Evolutionary conservation across 2,888 invertebrate genomes (phyloP).

Genomic region (Nemoura dubitans): DNA sequence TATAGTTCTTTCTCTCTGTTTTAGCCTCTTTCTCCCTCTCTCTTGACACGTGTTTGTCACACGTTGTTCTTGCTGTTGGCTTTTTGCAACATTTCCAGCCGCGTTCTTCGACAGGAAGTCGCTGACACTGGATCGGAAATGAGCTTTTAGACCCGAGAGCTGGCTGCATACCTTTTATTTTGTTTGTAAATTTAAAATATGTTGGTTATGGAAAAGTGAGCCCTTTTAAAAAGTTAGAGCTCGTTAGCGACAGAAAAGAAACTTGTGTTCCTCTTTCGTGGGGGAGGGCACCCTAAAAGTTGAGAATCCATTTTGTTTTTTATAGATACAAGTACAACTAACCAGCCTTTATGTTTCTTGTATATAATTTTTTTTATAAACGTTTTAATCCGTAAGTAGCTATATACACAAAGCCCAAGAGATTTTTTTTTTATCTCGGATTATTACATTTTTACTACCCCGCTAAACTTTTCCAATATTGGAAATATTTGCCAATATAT

Average conservation of each 20-base stretch:
- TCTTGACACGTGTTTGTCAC: constrained; percentile 36
- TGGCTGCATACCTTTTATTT: constrained; percentile 27
- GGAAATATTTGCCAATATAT: background rate
- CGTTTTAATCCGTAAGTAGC: background rate
- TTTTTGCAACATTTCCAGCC: constrained; percentile 19
- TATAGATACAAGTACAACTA: background rate
- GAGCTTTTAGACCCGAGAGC: constrained; percentile 44
- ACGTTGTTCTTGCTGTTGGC: constrained; percentile 33
- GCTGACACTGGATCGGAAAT: constrained; percentile 44
- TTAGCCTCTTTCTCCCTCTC: too few species aligned
- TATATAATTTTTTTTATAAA: background rate
- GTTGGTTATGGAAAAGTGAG: constrained; percentile 36
- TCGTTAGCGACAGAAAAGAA: constrained; percentile 31
- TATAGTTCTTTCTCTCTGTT: background rate
- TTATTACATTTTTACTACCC: background rate
- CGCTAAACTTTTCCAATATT: background rate
- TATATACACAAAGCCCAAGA: background rate
- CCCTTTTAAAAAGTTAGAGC: constrained; percentile 26
- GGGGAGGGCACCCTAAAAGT: background rate
- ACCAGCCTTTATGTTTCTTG: background rate
- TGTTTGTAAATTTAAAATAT: constrained; percentile 37
- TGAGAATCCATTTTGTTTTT: background rate
- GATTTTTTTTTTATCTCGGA: background rate
- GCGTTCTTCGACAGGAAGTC: background rate
- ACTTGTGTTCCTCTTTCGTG: constrained; percentile 17